A percentile compares a stretch with the other conserved stretches of the same genome.
These are phyloP conservation scores for Drosophila kohkoa DNA, from an alignment of 1,140 invertebrate species.

Conservation along the genomic window DNA sequence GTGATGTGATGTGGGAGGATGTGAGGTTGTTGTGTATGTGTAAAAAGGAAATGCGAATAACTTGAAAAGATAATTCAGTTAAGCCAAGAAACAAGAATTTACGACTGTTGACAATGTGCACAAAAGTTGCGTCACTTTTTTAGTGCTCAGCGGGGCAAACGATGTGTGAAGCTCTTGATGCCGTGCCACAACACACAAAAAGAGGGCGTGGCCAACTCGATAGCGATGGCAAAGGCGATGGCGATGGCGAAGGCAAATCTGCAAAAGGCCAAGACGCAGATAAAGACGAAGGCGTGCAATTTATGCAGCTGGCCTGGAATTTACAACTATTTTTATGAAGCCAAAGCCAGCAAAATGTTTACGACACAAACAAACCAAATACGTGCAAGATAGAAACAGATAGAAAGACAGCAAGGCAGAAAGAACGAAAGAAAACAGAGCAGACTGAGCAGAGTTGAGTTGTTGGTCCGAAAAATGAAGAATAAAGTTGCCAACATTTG, in stretches of 20 bases:
- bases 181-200: not conserved
- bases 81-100: conserved; percentile 53
- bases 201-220: not conserved
- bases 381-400: conserved; percentile 22
- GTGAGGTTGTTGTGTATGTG: not conserved
- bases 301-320: conserved; percentile 72
- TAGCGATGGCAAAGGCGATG: not conserved
- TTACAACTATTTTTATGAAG: conserved; percentile 82
- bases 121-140: conserved; percentile 76
- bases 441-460: not conserved
- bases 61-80: conserved; percentile 65
- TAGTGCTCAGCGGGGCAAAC: conserved; percentile 58
- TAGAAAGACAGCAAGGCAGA: not conserved
- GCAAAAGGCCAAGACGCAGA: not conserved
- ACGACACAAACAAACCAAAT: conserved; percentile 50
- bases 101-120: conserved; percentile 77
- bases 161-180: conserved; percentile 72
- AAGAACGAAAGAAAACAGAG: not conserved
- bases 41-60: conserved; percentile 18
- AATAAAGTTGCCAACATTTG: conserved; percentile 54
- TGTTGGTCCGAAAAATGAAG: not conserved
- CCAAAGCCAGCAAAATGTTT: conserved; percentile 68
- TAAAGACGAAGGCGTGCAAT: conserved; percentile 47
- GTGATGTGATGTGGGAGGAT: not conserved
- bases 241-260: conserved; percentile 6